Evolutionary conservation across 2,113 vertebrate genomes (phyloP).

Genomic region (Tonatia bakeri): DNA sequence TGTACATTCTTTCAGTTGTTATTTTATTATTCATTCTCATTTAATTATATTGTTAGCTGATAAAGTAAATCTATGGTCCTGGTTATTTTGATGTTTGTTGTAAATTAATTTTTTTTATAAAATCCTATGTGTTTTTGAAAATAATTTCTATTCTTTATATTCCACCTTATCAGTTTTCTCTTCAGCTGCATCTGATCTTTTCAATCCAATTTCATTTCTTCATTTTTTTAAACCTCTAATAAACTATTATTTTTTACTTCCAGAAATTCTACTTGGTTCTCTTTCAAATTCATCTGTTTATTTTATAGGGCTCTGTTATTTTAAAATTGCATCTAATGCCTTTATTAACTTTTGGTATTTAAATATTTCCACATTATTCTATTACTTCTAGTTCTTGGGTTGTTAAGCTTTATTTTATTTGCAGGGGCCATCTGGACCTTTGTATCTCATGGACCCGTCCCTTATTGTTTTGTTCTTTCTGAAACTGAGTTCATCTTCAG

Average conservation of each 20-base stretch:
- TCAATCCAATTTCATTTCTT: background rate
- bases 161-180: background rate
- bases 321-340: background rate
- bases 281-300: background rate
- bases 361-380: conserved; percentile 8
- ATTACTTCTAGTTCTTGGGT: background rate
- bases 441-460: background rate
- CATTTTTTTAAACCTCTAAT: background rate
- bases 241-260: background rate
- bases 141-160: background rate
- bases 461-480: background rate
- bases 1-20: background rate
- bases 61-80: background rate
- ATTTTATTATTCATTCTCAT: background rate
- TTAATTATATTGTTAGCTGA: background rate
- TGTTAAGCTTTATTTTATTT: background rate
- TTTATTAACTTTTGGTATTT: background rate
- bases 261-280: background rate
- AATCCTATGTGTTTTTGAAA: background rate
- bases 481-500: background rate
- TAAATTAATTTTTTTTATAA: background rate
- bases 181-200: background rate
- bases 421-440: background rate
- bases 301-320: background rate
- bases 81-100: background rate